Conservation (phyloP, 2,797 vertebrate genomes). For the Crocodylus rhombifer region DNA sequence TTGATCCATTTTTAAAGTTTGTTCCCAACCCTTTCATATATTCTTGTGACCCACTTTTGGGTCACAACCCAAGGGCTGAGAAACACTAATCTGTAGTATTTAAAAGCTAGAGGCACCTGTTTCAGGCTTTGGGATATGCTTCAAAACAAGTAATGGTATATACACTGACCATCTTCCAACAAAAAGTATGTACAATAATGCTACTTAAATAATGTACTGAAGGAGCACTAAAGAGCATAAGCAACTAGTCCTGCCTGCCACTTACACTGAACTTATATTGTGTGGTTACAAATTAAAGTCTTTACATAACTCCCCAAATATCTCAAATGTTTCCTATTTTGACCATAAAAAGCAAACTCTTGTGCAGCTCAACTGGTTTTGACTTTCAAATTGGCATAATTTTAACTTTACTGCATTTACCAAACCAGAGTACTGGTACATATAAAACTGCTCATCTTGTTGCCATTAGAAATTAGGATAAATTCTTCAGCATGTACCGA, state of each 20-base stretch:
- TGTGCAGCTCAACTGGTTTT: constrained; percentile 62
- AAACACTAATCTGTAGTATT: not conserved
- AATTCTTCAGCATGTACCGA: constrained; percentile 47
- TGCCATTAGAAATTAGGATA: constrained; percentile 64
- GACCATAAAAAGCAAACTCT: constrained; percentile 62
- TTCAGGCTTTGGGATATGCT: not conserved
- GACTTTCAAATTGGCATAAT: constrained; percentile 73
- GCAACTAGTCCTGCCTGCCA: constrained; percentile 46
- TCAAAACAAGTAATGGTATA: constrained; percentile 37
- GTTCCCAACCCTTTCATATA: too few species aligned
- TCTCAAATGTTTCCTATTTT: constrained; percentile 77
- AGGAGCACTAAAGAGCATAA: constrained; percentile 53
- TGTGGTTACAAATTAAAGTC: constrained; percentile 73
- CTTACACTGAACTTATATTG: constrained; percentile 41
- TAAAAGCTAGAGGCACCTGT: not conserved
- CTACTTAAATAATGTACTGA: constrained; percentile 54
- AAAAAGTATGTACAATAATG: constrained; percentile 21
- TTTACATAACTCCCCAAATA: constrained; percentile 75
- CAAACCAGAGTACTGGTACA: constrained; percentile 54
- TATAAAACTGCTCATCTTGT: constrained; percentile 45
- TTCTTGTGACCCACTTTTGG: too few species aligned
- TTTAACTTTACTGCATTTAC: constrained; percentile 64
- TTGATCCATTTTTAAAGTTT: too few species aligned
- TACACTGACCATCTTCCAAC: constrained; percentile 44
- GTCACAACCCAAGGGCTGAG: too few species aligned